Base-by-base conservation (phyloP, 1,140 invertebrate genomes). In the Pentalonia nigronervosa region DNA sequence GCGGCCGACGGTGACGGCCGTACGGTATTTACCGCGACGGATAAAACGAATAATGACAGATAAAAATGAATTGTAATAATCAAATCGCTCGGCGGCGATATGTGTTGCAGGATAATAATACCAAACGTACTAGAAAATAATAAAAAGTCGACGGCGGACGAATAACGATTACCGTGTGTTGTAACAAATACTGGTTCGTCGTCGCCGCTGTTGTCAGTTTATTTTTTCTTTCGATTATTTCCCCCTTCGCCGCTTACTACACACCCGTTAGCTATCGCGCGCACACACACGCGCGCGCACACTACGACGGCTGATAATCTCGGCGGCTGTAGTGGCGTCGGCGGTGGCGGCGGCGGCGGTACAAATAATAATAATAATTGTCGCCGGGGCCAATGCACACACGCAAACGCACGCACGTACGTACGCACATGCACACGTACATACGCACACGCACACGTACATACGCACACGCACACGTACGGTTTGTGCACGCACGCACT, bases 21-120 rank as follows among this genome's bases (percentile, higher is more conserved):
- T 45, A 25, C 83, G 36, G 83, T 47, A 41, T 86, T 86, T 45
- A 86, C 25, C 83, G 83, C 3, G 21, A 45, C 83, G 36, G 83
- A 21, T 21, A 83, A 67, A 67, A n/a, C 60, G 30, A 67, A 23
- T n/a, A 67, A 30, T 56, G 30, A 67, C 30, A 67, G 60, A 67
- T 67, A 67, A n/a, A 67, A 67, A 67, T 67, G 60, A 67, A 67
- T n/a, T n/a, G 30, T 67, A 67, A 67, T 67, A 67, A 67, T 67
- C 60, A n/a, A 67, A 14, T 67, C 14, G 30, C 14, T 67, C 76
- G 17, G 23, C 21, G 7, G 41, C 83, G 25, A 25, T 23, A 83
- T 8, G 34, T 83, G 36, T 21, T 83, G 34, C 8, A 34, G 76
- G 34, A 83, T 21, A 20, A 83, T 36, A 36, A 36, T 67, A 67